A percentile compares a stretch with the other conserved stretches of the same genome.
Evolutionary conservation across 2,888 invertebrate species (phyloP).

Genomic region (Endomychus coccineus): DNA sequence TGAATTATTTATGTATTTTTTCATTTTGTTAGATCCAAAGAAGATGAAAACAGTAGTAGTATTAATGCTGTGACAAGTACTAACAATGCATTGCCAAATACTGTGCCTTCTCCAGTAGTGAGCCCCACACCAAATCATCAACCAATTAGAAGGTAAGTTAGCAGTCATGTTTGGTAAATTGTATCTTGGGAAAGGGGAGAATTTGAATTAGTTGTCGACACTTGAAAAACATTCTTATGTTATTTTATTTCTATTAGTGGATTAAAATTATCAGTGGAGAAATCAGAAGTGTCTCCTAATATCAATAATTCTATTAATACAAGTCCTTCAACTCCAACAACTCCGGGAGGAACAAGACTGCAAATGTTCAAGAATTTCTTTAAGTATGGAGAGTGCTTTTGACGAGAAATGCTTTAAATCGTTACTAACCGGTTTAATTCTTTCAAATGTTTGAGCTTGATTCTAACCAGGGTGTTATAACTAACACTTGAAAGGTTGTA

Average conservation of each 20-base stretch:
- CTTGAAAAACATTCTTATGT: not conserved
- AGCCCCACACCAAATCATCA: conserved; percentile 43
- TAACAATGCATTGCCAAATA: no score
- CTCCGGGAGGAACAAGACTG: conserved; percentile 57
- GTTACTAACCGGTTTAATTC: no score
- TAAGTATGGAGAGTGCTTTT: conserved; percentile 66
- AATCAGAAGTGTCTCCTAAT: conserved; percentile 36
- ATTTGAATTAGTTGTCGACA: not conserved
- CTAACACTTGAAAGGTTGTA: no score
- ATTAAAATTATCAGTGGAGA: conserved; percentile 38
- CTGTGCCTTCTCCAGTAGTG: conserved; percentile 33
- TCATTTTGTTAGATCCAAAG: conserved; percentile 12
- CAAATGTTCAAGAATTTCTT: conserved; percentile 95
- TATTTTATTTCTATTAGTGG: conserved; percentile 26
- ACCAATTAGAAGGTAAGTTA: conserved; percentile 46
- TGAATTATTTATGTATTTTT: no score
- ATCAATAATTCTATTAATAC: conserved; percentile 27
- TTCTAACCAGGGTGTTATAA: no score
- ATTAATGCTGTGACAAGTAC: conserved; percentile 22
- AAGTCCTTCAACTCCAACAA: conserved; percentile 54
- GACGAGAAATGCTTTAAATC: no score
- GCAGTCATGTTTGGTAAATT: not conserved
- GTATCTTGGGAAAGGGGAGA: conserved; percentile 34
- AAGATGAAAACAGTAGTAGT: conserved; percentile 22
- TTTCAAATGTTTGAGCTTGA: no score